Percentiles rank a stretch among this genome's conserved stretches.
Conservation (phyloP, 2,888 invertebrate species). For the Electrophaes corylata region DNA sequence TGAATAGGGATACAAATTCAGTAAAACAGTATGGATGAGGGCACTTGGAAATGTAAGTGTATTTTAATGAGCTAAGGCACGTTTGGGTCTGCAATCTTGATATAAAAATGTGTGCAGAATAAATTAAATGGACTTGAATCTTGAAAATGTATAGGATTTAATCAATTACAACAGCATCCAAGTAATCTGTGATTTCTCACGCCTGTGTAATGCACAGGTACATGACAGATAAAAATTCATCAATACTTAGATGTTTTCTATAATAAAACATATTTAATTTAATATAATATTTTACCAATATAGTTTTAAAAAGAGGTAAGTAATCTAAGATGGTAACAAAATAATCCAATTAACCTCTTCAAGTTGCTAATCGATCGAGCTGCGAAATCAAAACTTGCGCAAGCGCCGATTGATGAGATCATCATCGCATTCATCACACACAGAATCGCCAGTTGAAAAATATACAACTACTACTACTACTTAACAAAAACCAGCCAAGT, state of each 20-base stretch:
- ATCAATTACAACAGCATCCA: too few species aligned
- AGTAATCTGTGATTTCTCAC: too few species aligned
- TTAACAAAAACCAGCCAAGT: too few species aligned
- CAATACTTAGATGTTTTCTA: too few species aligned
- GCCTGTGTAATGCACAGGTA: too few species aligned
- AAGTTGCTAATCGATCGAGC: slow-evolving; percentile 19
- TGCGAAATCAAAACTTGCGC: slow-evolving; percentile 36
- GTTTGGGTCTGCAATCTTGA: slow-evolving; percentile 10
- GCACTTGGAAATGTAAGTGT: slow-evolving; percentile 11
- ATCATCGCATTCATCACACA: slow-evolving; percentile 18
- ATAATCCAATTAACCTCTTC: not conserved
- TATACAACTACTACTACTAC: too few species aligned
- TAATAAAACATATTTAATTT: too few species aligned
- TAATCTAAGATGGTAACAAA: too few species aligned
- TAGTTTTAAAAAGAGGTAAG: too few species aligned
- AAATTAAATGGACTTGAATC: not conserved
- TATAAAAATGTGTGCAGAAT: slow-evolving; percentile 12
- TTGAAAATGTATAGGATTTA: too few species aligned
- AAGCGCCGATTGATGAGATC: slow-evolving; percentile 33
- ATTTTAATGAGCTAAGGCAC: slow-evolving; percentile 17
- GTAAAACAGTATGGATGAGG: slow-evolving; percentile 3
- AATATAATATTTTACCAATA: too few species aligned
- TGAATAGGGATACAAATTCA: slow-evolving; percentile 3
- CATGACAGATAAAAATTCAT: too few species aligned
- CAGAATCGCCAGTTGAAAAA: slow-evolving; percentile 24